Conservation (phyloP, 2,797 vertebrate species). For the Sibirionetta formosa region DNA sequence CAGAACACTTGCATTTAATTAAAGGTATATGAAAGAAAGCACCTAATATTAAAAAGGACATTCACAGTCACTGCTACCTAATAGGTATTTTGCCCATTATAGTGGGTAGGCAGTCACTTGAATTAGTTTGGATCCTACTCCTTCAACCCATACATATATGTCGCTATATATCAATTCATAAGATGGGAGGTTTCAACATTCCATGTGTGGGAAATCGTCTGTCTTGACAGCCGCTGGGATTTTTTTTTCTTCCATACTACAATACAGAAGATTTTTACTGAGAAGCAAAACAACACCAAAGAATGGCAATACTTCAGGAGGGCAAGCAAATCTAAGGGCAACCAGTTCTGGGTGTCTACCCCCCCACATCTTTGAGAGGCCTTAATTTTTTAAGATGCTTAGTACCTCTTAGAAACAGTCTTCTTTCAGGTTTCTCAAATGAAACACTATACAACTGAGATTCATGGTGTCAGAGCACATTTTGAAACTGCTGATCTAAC, state of each 20-base stretch:
- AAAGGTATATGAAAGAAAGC: not conserved
- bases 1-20: not conserved
- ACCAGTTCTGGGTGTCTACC: not conserved
- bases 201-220: not conserved
- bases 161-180: accelerated
- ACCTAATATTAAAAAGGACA: not conserved
- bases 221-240: not conserved
- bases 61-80: not conserved
- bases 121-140: not conserved
- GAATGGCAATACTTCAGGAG: not conserved
- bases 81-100: not conserved
- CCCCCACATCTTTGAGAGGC: not conserved
- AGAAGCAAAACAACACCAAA: not conserved
- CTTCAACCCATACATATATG: not conserved
- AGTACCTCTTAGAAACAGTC: not conserved
- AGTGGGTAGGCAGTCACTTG: not conserved
- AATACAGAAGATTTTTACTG: not conserved
- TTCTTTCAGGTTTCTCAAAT: not conserved
- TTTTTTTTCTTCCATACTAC: not conserved
- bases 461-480: not conserved
- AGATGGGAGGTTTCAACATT: not conserved
- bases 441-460: not conserved
- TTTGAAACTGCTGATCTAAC: not conserved
- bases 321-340: not conserved
- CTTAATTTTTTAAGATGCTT: not conserved